Base-by-base conservation (phyloP, 1,140 invertebrate genomes). In the Conopomorpha cramerella region DNA sequence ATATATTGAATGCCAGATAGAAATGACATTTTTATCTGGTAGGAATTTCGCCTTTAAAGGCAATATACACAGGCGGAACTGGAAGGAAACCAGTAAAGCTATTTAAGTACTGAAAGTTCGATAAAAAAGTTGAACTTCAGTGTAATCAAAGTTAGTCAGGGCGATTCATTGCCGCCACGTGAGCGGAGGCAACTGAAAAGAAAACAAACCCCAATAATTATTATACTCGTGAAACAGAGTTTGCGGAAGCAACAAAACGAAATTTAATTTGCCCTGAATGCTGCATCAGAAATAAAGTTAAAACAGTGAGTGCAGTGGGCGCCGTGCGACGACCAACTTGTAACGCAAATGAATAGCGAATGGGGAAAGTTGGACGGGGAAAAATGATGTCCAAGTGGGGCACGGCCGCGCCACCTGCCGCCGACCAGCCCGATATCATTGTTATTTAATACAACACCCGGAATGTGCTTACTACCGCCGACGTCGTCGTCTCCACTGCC, bases 281-380 rank as follows among this genome's bases (percentile, higher is more conserved):
- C 64, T 73, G 68, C 67, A 73, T 70, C 68, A 76, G 64, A 70
- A 71, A 76, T 72, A 71, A 71, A 76, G 71, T 76, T 72, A 71
- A 76, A 76, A 76, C 68, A 76, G 71, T 68, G 63, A 58, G 52
- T 65, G 68, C 65, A 70, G 58, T 62, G 58, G 64, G 58, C 55
- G 46, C n/a, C n/a, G 54, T 51, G 42, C 62, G 55, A 67, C 60
- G 64, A 39, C 55, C 52, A 76, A 76, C 71, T 76, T 73, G 66
- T 67, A 76, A 76, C 67, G 61, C 63, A 70, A 76, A 76, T 76
- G 71, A 76, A 76, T 72, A 76, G 66, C 57, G 67, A 76, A 76
- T 76, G 62, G 66, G 66, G 57, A 72, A 76, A 76, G 71, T 76
- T 74, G 54, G 48, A 48, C 46, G 39, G 60, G 67, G 66, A 72